Base-by-base conservation (phyloP, 2,888 invertebrate species). In the Amphipyra berbera region DNA sequence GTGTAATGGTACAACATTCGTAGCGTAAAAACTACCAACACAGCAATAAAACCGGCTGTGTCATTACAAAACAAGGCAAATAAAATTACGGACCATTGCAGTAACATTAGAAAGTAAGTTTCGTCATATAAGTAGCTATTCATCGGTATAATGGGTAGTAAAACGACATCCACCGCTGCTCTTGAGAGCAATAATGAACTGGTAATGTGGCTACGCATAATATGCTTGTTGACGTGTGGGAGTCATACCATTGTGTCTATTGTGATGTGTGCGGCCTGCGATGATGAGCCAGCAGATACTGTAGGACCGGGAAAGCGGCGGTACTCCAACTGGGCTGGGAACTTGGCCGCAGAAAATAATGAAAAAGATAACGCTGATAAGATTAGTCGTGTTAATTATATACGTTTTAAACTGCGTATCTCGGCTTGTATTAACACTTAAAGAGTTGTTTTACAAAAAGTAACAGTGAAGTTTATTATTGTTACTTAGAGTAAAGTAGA, bases 51-150 rank as follows among this genome's bases (percentile, higher is more conserved):
- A 78, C 70, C 59, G 60, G 73, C 73, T 75, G 77, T 82, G 78
- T 82, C 76, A 83, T 86, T 85, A 87, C 78, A 80, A 81, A 75
- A 82, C 66, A 76, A 77, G 72, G 75, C 81, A 86, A 87, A 88
- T 88, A 81, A 88, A 88, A 87, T 88, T 82, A 85, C 82, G 78
- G 76, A 61, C 80, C 82, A 86, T 88, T 88, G 86, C 86, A 82
- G 77, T 80, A 83, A 85, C 88, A 89, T 90, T 92, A 92, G 92
- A 93, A 92, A 92, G 91, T 89, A 78, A 76, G 86, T 90, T 89
- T 90, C 89, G 85, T 89, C 90, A 90, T 84, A 83, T 79, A 82
- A 89, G 83, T 77, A 82, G 84, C 89, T 84, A 89, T 90, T 90
- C 89, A 88, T 88, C 84, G 84, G 82, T 78, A 88, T 91, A 89